Conservation (phyloP, 2,888 invertebrate species). For the Pristionchus entomophagus region DNA sequence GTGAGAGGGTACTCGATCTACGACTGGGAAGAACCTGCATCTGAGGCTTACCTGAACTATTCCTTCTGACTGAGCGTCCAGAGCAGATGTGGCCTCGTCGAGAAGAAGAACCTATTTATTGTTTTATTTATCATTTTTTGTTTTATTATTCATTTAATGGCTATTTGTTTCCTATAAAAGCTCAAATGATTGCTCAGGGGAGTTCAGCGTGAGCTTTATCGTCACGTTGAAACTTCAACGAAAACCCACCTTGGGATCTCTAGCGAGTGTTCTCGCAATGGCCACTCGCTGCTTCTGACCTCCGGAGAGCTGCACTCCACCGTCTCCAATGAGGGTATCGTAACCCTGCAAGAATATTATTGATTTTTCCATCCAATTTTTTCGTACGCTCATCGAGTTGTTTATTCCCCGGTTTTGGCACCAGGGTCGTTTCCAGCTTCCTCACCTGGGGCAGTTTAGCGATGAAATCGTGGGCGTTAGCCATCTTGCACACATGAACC, state of each 20-base stretch:
- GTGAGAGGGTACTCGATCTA: no score
- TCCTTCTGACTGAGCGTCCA: slow-evolving; percentile 86
- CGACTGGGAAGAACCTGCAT: no score
- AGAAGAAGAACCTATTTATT: slow-evolving; percentile 79
- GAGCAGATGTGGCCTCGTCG: slow-evolving; percentile 81
- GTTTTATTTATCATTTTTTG: background rate
- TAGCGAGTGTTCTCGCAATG: slow-evolving; percentile 66
- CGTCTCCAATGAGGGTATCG: slow-evolving; percentile 71
- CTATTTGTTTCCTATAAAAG: no score
- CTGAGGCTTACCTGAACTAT: slow-evolving; percentile 82
- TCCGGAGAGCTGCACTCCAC: slow-evolving; percentile 71
- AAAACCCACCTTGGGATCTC: slow-evolving; percentile 55
- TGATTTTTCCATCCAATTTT: background rate
- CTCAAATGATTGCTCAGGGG: no score
- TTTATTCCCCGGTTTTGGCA: background rate
- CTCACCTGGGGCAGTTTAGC: slow-evolving; percentile 61
- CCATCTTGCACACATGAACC: slow-evolving; percentile 68
- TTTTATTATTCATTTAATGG: background rate
- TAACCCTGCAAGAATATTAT: slow-evolving; percentile 57
- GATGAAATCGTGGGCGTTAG: slow-evolving; percentile 73
- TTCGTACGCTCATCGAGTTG: no score
- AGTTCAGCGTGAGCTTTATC: background rate
- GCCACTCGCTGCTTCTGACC: slow-evolving; percentile 72
- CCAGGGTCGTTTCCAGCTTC: background rate
- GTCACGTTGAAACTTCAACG: background rate